Evolutionary conservation across 2,888 invertebrate species (phyloP).

Genomic region (Polydesmus complanatus): DNA sequence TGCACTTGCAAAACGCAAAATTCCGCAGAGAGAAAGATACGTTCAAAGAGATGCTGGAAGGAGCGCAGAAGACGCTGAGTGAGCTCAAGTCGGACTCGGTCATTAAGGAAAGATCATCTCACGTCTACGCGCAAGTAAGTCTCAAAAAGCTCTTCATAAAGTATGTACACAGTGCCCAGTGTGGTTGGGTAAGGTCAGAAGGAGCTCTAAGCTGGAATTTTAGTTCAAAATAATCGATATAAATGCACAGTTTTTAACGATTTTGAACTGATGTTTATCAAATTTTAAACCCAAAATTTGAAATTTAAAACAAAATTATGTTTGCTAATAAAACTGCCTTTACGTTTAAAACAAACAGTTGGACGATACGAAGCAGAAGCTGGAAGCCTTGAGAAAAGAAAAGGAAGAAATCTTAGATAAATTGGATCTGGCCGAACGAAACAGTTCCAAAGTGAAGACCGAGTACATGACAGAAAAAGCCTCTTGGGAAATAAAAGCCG

Average conservation of each 20-base stretch:
- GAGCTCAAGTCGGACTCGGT: conserved; percentile 46
- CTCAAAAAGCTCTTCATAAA: too few relatives aligned
- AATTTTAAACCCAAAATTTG: conserved; percentile 16
- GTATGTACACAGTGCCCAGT: too few relatives aligned
- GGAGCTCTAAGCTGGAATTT: too few relatives aligned
- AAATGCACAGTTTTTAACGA: too few relatives aligned
- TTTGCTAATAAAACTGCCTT: too few relatives aligned
- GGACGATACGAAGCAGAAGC: conserved; percentile 62
- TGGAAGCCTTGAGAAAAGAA: conserved; percentile 68
- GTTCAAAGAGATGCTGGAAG: conserved; percentile 76
- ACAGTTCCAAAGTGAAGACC: conserved; percentile 68
- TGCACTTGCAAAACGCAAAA: conserved; percentile 61
- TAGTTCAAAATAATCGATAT: too few relatives aligned
- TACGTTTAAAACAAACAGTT: too few relatives aligned
- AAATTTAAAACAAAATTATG: conserved; percentile 48
- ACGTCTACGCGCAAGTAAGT: conserved; percentile 11
- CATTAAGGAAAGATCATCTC: conserved; percentile 17
- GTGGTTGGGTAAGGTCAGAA: too few relatives aligned
- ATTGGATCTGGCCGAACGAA: conserved; percentile 65
- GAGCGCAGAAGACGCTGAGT: conserved; percentile 58
- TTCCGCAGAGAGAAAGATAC: conserved; percentile 78
- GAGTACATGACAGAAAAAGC: conserved; percentile 80
- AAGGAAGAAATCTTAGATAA: conserved; percentile 76
- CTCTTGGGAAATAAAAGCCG: conserved; percentile 66
- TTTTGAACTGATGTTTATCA: too few relatives aligned